Percentiles rank a stretch among this genome's conserved stretches.
Conservation (phyloP, 2,888 invertebrate genomes). For the Phasia obesa region DNA sequence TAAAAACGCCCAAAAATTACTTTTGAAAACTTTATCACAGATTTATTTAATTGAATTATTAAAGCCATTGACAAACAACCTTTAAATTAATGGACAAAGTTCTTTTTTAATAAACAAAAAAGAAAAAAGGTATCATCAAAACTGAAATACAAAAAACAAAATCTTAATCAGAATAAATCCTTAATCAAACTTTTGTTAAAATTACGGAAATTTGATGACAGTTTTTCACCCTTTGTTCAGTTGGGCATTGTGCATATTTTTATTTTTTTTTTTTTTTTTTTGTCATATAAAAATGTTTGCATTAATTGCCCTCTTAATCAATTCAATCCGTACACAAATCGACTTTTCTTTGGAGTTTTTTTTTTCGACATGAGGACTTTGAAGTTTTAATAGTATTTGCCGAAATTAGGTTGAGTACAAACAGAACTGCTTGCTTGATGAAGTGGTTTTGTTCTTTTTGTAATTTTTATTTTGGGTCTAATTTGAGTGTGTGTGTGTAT, state of each 20-base stretch:
- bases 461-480: background rate
- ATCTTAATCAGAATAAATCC: slow-evolving; percentile 31
- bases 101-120: background rate
- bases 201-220: slow-evolving; percentile 57
- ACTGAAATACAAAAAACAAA: slow-evolving; percentile 11
- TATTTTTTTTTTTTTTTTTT: background rate
- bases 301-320: slow-evolving; percentile 66
- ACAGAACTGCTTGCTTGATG: background rate
- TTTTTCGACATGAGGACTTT: slow-evolving; percentile 36
- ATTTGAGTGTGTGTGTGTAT: background rate
- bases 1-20: too few relatives aligned
- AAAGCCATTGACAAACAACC: too few relatives aligned
- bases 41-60: too few relatives aligned
- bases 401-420: slow-evolving; percentile 47
- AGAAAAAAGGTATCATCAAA: slow-evolving; percentile 8
- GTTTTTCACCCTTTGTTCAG: slow-evolving; percentile 34
- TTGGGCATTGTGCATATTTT: slow-evolving; percentile 13
- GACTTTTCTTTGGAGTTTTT: slow-evolving; percentile 2
- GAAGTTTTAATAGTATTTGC: slow-evolving; percentile 45
- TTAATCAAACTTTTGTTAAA: slow-evolving; percentile 27
- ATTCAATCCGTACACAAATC: slow-evolving; percentile 41
- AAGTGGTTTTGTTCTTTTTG: slow-evolving; percentile 18
- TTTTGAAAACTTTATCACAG: too few relatives aligned
- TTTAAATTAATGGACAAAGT: background rate
- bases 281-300: slow-evolving; percentile 43